phyloP scores from a whole-genome alignment of 2,888 invertebrate species.

The Unio pictorum region DNA sequence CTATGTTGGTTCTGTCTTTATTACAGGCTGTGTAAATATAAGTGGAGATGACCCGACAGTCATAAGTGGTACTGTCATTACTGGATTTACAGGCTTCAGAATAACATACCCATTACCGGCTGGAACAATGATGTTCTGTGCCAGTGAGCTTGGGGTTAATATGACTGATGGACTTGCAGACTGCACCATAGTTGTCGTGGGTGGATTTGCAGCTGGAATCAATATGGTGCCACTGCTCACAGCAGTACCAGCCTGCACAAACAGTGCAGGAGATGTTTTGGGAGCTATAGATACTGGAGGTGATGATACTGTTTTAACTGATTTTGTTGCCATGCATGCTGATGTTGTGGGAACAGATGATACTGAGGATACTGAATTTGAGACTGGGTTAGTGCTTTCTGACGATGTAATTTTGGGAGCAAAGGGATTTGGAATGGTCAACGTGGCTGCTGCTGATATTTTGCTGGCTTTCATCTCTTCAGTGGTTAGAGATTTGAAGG shows the following conservation, averaged over 20 bases:
- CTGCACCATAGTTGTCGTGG: too few species aligned
- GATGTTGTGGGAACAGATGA: constrained; percentile 9
- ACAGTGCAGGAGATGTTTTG: too few species aligned
- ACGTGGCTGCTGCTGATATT: constrained; percentile 27
- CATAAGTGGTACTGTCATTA: constrained; percentile 5
- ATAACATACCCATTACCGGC: constrained; percentile 39
- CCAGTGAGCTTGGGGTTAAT: too few species aligned
- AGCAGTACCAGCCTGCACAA: too few species aligned
- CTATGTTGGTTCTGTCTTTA: too few species aligned
- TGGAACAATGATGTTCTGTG: constrained; percentile 21
- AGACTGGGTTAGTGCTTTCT: background rate
- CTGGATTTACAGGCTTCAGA: constrained; percentile 22
- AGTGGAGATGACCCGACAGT: too few species aligned
- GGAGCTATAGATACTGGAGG: too few species aligned
- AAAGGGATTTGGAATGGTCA: constrained; percentile 42
- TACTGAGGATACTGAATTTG: constrained; percentile 4
- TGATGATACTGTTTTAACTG: constrained; percentile 1
- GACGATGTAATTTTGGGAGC: constrained; percentile 10
- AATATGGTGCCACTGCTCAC: too few species aligned
- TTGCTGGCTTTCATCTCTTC: constrained; percentile 1
- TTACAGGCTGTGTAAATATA: too few species aligned
- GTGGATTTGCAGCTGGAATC: too few species aligned
- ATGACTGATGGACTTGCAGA: too few species aligned
- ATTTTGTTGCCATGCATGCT: constrained; percentile 3
- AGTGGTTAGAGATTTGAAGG: constrained; percentile 3